Percentiles rank a stretch among this genome's conserved stretches.
phyloP scores from a whole-genome alignment of 2,113 vertebrate genomes.

The Galbula dea region DNA sequence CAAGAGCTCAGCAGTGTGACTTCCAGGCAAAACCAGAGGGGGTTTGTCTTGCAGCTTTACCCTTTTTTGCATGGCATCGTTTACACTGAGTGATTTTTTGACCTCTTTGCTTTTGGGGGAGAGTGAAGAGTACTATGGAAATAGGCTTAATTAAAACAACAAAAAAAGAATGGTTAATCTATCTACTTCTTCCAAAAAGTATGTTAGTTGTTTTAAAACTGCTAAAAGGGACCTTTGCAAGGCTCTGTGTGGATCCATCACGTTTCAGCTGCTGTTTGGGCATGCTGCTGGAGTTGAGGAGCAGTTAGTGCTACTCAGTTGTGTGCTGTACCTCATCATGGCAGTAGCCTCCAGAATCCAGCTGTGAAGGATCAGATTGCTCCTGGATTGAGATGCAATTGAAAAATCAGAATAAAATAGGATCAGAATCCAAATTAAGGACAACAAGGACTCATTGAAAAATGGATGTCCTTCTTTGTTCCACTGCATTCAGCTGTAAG shows the following conservation, averaged over 20 bases:
- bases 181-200: not conserved
- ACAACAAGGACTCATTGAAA: not conserved
- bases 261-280: not conserved
- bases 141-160: not conserved
- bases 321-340: not conserved
- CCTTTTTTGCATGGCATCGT: not conserved
- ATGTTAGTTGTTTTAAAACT: not conserved
- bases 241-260: not conserved
- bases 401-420: not conserved
- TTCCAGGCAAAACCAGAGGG: not conserved
- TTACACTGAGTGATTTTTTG: not conserved
- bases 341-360: not conserved
- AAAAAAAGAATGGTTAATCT: not conserved
- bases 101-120: not conserved
- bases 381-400: not conserved
- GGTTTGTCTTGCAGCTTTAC: not conserved
- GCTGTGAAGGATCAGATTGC: not conserved
- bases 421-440: slow-evolving; percentile 9
- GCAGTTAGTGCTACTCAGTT: not conserved
- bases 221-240: not conserved
- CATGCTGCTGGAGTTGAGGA: not conserved
- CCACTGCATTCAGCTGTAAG: not conserved
- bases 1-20: not conserved
- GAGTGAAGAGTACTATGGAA: not conserved
- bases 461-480: slow-evolving; percentile 24